These are phyloP conservation scores for Argynnis bischoffii DNA, from an alignment of 2,888 invertebrate species.

Conservation along the genomic window DNA sequence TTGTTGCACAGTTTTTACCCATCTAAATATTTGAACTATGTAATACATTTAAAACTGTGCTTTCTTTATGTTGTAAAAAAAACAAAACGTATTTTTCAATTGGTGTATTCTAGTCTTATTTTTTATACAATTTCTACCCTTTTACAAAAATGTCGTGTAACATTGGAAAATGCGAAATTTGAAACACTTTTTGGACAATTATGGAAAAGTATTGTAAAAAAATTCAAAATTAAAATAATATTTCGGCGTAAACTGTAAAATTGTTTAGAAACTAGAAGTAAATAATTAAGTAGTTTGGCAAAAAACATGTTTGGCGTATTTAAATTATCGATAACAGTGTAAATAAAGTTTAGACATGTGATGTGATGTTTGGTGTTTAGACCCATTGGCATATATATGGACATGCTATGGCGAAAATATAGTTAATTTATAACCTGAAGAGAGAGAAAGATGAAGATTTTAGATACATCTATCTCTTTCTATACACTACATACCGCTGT, in stretches of 20 bases:
- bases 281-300: conserved; percentile 70
- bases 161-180: conserved; percentile 39
- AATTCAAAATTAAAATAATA: conserved; percentile 63
- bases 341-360: conserved; percentile 74
- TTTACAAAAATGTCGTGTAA: conserved; percentile 50
- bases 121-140: conserved; percentile 52
- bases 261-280: conserved; percentile 66
- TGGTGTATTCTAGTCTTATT: conserved; percentile 77
- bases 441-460: neutral
- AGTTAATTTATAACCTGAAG: neutral
- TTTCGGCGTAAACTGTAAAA: conserved; percentile 76
- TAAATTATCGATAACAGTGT: conserved; percentile 57
- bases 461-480: conserved; percentile 5
- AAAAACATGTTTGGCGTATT: conserved; percentile 78
- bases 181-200: conserved; percentile 49
- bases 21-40: conserved; percentile 13
- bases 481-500: neutral
- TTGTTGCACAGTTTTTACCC: conserved; percentile 5
- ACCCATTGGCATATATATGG: neutral
- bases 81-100: conserved; percentile 48
- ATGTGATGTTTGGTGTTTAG: conserved; percentile 58
- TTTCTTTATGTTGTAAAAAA: conserved; percentile 31
- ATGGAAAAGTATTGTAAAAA: conserved; percentile 50
- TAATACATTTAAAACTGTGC: conserved; percentile 32
- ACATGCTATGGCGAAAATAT: neutral